A percentile compares a stretch with the other conserved stretches of the same genome.
These are phyloP conservation scores for Danio tinwini DNA, from an alignment of 2,797 vertebrate genomes.

Conservation along the genomic window DNA sequence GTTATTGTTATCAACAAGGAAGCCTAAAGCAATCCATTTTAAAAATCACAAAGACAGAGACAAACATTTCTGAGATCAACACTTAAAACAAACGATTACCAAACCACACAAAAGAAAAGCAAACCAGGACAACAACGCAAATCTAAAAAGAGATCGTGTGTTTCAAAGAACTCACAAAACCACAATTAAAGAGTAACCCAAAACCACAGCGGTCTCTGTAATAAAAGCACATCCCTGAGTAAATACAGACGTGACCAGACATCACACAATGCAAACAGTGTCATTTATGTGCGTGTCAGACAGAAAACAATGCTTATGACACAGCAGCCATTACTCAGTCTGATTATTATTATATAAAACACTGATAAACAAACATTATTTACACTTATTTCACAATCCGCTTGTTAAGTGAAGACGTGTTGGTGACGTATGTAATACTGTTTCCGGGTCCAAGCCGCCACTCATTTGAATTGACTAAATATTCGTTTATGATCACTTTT, in stretches of 20 bases:
- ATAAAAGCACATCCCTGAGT: slow-evolving; percentile 46
- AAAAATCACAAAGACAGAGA: background rate
- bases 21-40: background rate
- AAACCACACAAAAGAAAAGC: background rate
- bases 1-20: background rate
- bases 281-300: slow-evolving; percentile 11
- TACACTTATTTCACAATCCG: slow-evolving; percentile 19
- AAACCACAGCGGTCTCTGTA: slow-evolving; percentile 40
- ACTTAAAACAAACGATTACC: slow-evolving; percentile 19
- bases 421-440: too few relatives aligned
- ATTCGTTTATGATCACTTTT: too few relatives aligned
- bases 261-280: slow-evolving; percentile 16
- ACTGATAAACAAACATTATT: slow-evolving; percentile 18
- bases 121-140: background rate
- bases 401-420: too few relatives aligned
- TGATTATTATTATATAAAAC: background rate
- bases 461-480: too few relatives aligned
- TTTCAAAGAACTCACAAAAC: slow-evolving; percentile 17
- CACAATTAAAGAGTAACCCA: slow-evolving; percentile 37
- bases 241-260: slow-evolving; percentile 48
- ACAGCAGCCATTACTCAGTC: too few relatives aligned
- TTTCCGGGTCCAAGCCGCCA: too few relatives aligned
- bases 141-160: slow-evolving; percentile 3
- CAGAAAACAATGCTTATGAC: slow-evolving; percentile 1
- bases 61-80: background rate